A percentile compares a stretch with the other conserved stretches of the same genome.
Evolutionary conservation across 2,888 invertebrate genomes (phyloP).

Genomic region (Lycaena phlaeas): DNA sequence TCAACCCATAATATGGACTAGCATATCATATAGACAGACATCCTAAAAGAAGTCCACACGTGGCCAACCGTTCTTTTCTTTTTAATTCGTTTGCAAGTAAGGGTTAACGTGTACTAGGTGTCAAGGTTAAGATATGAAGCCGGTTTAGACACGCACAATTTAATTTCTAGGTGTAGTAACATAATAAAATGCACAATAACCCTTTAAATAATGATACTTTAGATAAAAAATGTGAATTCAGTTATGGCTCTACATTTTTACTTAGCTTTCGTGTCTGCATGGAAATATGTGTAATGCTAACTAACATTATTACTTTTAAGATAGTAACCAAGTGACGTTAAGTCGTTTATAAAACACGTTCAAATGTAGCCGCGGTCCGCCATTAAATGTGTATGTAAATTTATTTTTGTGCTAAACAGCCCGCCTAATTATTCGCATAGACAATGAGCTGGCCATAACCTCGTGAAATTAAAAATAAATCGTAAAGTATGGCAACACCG

Average conservation of each 20-base stretch:
- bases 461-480: slow-evolving; percentile 43
- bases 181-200: slow-evolving; percentile 1
- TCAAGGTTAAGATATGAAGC: slow-evolving; percentile 5
- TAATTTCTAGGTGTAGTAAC: neutral
- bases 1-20: too few relatives aligned
- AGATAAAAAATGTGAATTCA: neutral
- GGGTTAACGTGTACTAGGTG: slow-evolving; percentile 4
- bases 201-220: neutral
- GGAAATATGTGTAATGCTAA: too few relatives aligned
- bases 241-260: neutral
- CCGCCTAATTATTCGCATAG: slow-evolving; percentile 36
- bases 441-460: slow-evolving; percentile 30
- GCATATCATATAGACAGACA: too few relatives aligned
- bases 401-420: slow-evolving; percentile 19
- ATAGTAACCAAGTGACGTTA: neutral
- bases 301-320: too few relatives aligned
- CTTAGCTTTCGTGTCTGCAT: too few relatives aligned
- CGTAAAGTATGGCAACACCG: slow-evolving; percentile 20
- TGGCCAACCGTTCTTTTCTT: neutral
- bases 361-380: neutral
- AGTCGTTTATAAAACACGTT: neutral
- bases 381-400: neutral
- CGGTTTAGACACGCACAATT: slow-evolving; percentile 2
- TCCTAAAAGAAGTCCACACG: too few relatives aligned
- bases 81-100: neutral